These are phyloP conservation scores for Eleutherodactylus coqui DNA, from an alignment of 2,797 vertebrate species.

Conservation along the genomic window DNA sequence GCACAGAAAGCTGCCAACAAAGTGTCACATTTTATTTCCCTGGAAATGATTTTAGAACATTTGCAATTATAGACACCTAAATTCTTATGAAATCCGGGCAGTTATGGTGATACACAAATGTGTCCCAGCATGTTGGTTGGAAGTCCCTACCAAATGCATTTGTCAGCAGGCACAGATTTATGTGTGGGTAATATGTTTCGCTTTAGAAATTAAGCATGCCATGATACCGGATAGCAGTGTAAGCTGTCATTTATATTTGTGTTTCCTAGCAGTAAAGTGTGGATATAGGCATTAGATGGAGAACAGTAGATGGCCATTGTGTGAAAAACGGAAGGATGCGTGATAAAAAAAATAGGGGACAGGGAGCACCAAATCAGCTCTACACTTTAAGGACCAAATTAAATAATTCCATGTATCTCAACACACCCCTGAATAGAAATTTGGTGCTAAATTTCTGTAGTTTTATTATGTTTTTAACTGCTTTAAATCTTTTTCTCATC, in stretches of 20 bases:
- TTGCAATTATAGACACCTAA: neutral
- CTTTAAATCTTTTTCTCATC: no score
- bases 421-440: no score
- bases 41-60: neutral
- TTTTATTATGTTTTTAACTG: no score
- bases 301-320: neutral
- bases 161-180: neutral
- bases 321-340: no score
- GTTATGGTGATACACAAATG: neutral
- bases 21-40: neutral
- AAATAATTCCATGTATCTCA: neutral
- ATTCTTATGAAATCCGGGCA: neutral
- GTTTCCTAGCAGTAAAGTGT: neutral
- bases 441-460: no score
- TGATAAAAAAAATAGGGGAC: neutral
- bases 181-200: neutral
- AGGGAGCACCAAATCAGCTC: neutral
- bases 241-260: neutral
- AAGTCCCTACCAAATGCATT: neutral
- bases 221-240: neutral
- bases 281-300: neutral
- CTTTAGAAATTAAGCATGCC: neutral
- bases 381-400: neutral
- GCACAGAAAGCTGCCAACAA: neutral
- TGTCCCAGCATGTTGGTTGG: conserved; percentile 14